Percentiles rank a stretch among this genome's conserved stretches.
Conservation (phyloP, 2,113 vertebrate species). For the Chunga burmeisteri region DNA sequence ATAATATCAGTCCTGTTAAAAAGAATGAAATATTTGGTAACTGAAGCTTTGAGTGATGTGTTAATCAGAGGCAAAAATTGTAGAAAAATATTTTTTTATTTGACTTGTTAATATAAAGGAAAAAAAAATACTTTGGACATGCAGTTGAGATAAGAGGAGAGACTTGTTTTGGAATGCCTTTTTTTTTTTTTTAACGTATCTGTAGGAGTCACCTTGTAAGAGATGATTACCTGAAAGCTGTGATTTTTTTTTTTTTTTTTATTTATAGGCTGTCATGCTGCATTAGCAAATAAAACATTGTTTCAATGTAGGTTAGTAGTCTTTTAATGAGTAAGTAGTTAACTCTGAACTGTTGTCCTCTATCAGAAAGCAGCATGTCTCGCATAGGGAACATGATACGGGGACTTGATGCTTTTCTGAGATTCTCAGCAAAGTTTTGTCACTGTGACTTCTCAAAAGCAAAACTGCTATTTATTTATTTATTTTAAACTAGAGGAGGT, state of each 20-base stretch:
- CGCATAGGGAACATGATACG: not conserved
- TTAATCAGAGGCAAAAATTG: not conserved
- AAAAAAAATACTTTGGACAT: not conserved
- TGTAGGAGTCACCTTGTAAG: not conserved
- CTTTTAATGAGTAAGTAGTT: not conserved
- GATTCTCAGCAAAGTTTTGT: not conserved
- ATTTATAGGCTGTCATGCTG: not conserved
- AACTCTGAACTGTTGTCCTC: not conserved
- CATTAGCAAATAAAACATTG: not conserved
- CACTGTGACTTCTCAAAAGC: not conserved
- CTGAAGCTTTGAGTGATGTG: not conserved
- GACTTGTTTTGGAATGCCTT: not conserved
- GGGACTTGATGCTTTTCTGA: not conserved
- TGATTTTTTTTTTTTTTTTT: not conserved
- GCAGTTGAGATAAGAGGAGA: not conserved
- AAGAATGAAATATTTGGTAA: not conserved
- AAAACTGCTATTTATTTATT: not conserved
- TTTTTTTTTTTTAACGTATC: not conserved
- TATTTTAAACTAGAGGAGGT: not conserved
- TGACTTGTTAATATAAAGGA: not conserved
- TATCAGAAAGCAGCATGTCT: not conserved
- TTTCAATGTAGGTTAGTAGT: not conserved
- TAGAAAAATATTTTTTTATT: not conserved
- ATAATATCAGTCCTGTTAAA: not conserved
- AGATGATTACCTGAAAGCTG: not conserved